A percentile compares a stretch with the other conserved stretches of the same genome.
These are phyloP conservation scores for Druceiella hillmani DNA, from an alignment of 2,888 invertebrate species.

Conservation along the genomic window DNA sequence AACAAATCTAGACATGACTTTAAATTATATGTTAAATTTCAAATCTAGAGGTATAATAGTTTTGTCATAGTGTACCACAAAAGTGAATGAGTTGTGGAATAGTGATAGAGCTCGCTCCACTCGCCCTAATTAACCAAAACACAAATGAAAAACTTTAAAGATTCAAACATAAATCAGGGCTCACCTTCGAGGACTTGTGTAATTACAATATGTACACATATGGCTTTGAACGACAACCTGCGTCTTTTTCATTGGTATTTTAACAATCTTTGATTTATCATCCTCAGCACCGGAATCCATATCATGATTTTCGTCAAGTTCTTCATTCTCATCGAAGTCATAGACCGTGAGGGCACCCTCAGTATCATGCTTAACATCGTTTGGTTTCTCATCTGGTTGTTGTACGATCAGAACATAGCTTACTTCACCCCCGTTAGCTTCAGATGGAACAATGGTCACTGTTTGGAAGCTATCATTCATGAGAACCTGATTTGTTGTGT, in stretches of 20 bases:
- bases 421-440: slow-evolving; percentile 69
- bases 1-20: too few species aligned
- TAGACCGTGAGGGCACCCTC: slow-evolving; percentile 55
- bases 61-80: too few species aligned
- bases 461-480: slow-evolving; percentile 67
- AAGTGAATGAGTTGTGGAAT: too few species aligned
- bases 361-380: slow-evolving; percentile 36
- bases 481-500: slow-evolving; percentile 41
- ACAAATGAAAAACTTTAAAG: too few species aligned
- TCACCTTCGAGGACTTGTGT: slow-evolving; percentile 80
- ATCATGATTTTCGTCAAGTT: slow-evolving; percentile 34
- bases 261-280: slow-evolving; percentile 58
- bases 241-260: slow-evolving; percentile 53
- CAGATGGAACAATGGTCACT: slow-evolving; percentile 78
- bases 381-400: slow-evolving; percentile 55
- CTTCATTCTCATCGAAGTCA: slow-evolving; percentile 69
- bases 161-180: too few species aligned
- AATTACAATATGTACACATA: slow-evolving; percentile 87
- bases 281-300: slow-evolving; percentile 60
- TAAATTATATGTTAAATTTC: too few species aligned
- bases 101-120: too few species aligned
- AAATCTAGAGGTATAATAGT: too few species aligned
- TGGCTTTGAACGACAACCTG: slow-evolving; percentile 55
- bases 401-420: slow-evolving; percentile 86
- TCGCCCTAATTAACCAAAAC: too few species aligned